These are phyloP conservation scores for Ophiothrix spiculata DNA, from an alignment of 35 echinoderm and acorn worm genomes.

Conservation along the genomic window DNA sequence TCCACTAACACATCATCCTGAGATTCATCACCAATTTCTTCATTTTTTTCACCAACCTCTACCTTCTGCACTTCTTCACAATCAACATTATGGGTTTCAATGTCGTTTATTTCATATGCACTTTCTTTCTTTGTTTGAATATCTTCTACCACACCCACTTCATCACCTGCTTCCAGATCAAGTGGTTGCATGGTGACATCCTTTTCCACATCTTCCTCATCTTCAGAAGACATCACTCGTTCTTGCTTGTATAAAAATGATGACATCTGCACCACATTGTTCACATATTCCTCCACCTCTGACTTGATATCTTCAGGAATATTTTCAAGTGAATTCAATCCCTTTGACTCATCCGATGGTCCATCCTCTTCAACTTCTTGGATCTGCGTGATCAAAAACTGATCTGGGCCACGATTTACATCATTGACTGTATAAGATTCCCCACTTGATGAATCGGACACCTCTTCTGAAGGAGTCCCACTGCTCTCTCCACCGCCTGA, in stretches of 20 bases:
- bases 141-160: not conserved
- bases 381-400: constrained; percentile 31
- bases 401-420: not conserved
- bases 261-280: not conserved
- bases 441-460: constrained; percentile 37
- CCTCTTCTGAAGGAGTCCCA: constrained; percentile 1
- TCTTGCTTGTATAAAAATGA: not conserved
- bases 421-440: constrained; percentile 45
- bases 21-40: no score
- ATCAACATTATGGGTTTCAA: not conserved
- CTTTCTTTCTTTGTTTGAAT: not conserved
- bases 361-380: constrained; percentile 20
- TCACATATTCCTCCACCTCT: not conserved
- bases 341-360: not conserved
- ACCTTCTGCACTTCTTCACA: no score
- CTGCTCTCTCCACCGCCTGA: not conserved
- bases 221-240: not conserved
- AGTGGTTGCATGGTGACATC: no score
- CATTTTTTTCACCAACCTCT: no score
- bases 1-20: no score
- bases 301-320: not conserved
- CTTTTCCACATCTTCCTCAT: no score
- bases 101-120: not conserved
- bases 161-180: not conserved
- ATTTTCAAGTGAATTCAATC: constrained; percentile 9